Base-by-base conservation (phyloP, 2,797 vertebrate species). In the Xyrichtys novacula region DNA sequence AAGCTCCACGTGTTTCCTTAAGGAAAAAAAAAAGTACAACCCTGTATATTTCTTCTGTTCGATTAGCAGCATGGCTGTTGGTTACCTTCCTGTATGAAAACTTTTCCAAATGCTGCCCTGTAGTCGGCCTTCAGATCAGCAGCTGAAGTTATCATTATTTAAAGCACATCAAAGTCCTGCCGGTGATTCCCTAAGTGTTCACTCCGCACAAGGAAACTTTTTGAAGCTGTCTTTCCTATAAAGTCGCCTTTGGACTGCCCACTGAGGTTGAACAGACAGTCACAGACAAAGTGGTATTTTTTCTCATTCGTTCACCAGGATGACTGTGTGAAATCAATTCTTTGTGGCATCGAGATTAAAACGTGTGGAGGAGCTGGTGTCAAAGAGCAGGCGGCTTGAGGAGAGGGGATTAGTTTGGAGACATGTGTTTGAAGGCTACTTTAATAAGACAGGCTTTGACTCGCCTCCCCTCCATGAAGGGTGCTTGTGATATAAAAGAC, bases 371-470 rank as follows among this genome's bases (percentile, higher is more conserved):
- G 53, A 68, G 42, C 53, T 59, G 1, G 53, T 80, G 81, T 81
- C 70, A 82, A 55, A 85, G 74, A 65, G 81, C 66, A 8, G 85
- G 71, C 76, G 57, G 83, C 78, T 67, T 38, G 81, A 88, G 71
- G 70, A 78, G 62, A 65, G 62, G 59, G 85, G 84, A 90, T 91
- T 89, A 85, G 86, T 80, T 82, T 62, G 43, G 65, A 54, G 73
- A 78, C 59, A 46, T 53, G 69, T 85, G 85, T 90, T 76, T 88
- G 78, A 80, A 75, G 76, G 83, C 83, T 85, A 57, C 80, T 89
- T 86, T 74, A 73, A 82, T 76, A 71, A 71, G 62, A 34, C 46
- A 14, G 23, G 67, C 82, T 83, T 84, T 74, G 61, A 74, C 78
- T 76, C 3, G 68, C 69, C 67, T 72, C n/a, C 57, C 59, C 62